Base-by-base conservation (phyloP, 2,888 invertebrate species). In the Diarsia rubi region DNA sequence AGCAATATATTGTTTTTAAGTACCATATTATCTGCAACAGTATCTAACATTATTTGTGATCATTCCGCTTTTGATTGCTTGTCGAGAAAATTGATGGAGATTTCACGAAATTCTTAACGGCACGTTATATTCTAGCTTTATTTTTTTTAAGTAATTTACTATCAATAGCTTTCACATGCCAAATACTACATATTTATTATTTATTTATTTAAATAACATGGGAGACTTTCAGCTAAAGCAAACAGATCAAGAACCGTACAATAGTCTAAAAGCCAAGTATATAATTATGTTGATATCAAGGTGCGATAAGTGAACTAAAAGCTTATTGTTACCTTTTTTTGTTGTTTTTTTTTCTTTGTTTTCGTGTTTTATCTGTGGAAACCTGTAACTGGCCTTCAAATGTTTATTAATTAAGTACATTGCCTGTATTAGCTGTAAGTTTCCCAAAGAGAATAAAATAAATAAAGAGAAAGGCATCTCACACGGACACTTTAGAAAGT, bases 1-100 rank as follows among this genome's bases (percentile, higher is more conserved):
- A 79, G 87, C 21, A 54, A 60, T 85, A 74, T 70, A 72, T 66
- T 76, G 4, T 69, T 73, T n/a, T 76, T 63, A 37, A 62, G 73
- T 73, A 45, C 44, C 31, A 47, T 49, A 60, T 69, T 73, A 69
- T 65, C 9, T n/a, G 42, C n/a, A 64, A 66, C 44, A 67, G 19
- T 8, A 37, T 6, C 8, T 59, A 60, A 68, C 31, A 69, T 79
- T 67, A 73, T 21, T 62, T 65, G 60, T 49, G 49, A n/a, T 45
- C 4, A 66, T 45, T 27, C 42, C 24, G 16, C 16, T 62, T 44
- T 62, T 31, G 27, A 65, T 57, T n/a, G 21, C 9, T 54, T 57
- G 37, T 49, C 2, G 16, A 12, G n/a, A 49, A 49, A 11, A 44
- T 59, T 31, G 4, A 31, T 1, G 21, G 19, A 19, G 3, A 16